A percentile compares a stretch with the other conserved stretches of the same genome.
These are phyloP conservation scores for Eulemur rubriventer DNA, from an alignment of 2,797 vertebrate genomes.

Conservation along the genomic window DNA sequence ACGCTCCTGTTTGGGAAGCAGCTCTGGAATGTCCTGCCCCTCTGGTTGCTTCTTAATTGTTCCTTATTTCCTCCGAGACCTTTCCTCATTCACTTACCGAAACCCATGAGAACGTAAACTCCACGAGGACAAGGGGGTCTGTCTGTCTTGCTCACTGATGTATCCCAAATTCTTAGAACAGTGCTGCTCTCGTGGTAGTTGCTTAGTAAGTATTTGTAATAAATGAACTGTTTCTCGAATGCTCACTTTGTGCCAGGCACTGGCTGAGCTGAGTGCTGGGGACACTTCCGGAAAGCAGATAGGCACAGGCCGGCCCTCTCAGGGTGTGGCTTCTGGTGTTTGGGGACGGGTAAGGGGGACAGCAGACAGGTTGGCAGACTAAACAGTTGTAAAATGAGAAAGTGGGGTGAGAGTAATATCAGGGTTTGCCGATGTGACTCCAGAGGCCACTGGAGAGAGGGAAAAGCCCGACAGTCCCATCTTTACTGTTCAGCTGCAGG, in stretches of 20 bases:
- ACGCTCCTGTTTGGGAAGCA: not conserved
- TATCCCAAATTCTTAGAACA: not conserved
- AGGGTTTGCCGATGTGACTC: not conserved
- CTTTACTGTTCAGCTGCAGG: not conserved
- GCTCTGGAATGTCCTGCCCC: not conserved
- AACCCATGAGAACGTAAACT: not conserved
- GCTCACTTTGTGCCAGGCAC: not conserved
- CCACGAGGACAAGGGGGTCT: not conserved
- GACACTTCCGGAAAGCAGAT: not conserved
- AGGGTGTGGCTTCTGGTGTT: not conserved
- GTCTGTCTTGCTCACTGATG: not conserved
- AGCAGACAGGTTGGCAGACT: not conserved
- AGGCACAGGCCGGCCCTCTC: not conserved
- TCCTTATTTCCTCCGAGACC: not conserved
- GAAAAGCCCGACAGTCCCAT: not conserved
- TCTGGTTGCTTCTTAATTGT: not conserved
- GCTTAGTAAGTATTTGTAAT: not conserved
- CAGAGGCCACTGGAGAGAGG: not conserved
- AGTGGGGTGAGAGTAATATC: not conserved
- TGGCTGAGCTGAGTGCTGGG: not conserved
- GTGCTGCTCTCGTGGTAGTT: not conserved
- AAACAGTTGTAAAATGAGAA: not conserved
- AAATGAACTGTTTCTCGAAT: not conserved
- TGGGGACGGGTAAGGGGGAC: not conserved
- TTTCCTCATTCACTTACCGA: not conserved